Conservation (phyloP, 2,888 invertebrate species). For the Hirtodrosophila confusa region DNA sequence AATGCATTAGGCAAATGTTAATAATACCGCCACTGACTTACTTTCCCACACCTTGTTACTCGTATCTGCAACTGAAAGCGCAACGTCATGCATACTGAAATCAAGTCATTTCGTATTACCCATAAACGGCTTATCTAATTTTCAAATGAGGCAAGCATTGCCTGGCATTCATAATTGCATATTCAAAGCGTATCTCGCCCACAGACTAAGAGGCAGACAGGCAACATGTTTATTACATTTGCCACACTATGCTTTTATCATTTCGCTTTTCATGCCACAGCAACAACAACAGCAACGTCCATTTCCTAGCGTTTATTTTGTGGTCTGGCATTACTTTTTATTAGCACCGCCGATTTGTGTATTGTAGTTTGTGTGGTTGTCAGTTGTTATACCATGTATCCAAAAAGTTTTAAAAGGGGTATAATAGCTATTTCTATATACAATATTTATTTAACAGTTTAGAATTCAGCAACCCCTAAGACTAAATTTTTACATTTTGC, state of each 20-base stretch:
- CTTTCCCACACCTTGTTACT: conserved; percentile 11
- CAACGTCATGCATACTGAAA: conserved; percentile 35
- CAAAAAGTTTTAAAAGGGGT: background rate
- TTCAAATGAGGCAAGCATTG: conserved; percentile 68
- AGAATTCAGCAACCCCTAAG: too few species aligned
- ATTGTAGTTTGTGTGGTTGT: conserved; percentile 28
- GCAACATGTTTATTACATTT: conserved; percentile 75
- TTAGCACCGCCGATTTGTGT: conserved; percentile 64
- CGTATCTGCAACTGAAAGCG: conserved; percentile 13
- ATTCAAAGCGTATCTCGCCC: conserved; percentile 70
- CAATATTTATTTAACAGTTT: too few species aligned
- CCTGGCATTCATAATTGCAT: conserved; percentile 72
- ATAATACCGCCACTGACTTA: background rate
- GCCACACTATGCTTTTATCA: conserved; percentile 67
- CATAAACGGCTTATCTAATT: conserved; percentile 72
- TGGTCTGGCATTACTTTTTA: conserved; percentile 70
- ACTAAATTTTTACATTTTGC: too few species aligned
- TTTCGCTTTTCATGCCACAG: conserved; percentile 51
- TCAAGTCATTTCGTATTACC: conserved; percentile 62
- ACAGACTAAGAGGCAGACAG: conserved; percentile 41
- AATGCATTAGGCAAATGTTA: too few species aligned
- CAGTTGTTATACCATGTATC: conserved; percentile 33
- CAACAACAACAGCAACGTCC: conserved; percentile 34
- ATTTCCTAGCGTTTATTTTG: conserved; percentile 76
- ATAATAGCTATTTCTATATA: too few species aligned